Evolutionary conservation across 2,888 invertebrate species (phyloP).

Genomic region (Tanypteryx hageni): DNA sequence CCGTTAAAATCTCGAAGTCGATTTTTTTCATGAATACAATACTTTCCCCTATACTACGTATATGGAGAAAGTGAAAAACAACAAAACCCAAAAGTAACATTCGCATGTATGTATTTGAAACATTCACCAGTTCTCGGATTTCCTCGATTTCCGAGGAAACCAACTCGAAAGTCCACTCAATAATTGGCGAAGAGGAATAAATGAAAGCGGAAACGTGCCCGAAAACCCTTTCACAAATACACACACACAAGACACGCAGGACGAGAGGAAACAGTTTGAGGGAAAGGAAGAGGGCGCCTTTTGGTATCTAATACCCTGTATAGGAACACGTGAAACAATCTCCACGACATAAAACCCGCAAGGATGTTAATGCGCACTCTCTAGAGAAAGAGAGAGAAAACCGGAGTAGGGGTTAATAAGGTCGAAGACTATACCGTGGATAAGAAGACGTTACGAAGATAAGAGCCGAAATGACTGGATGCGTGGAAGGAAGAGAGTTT

Average conservation of each 20-base stretch:
- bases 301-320: conserved; percentile 32
- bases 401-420: not conserved
- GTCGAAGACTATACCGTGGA: conserved; percentile 7
- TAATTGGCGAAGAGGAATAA: not conserved
- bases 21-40: no score
- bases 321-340: conserved; percentile 35
- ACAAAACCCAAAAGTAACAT: not conserved
- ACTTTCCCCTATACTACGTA: no score
- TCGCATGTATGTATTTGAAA: not conserved
- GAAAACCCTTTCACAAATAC: not conserved
- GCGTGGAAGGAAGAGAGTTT: not conserved
- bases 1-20: no score
- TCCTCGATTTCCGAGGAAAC: not conserved
- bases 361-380: conserved; percentile 7
- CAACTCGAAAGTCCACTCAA: not conserved
- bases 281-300: conserved; percentile 5
- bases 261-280: not conserved
- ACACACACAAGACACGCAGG: not conserved
- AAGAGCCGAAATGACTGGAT: not conserved
- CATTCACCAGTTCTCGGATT: not conserved
- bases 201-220: not conserved
- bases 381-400: not conserved
- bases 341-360: conserved; percentile 22
- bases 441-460: not conserved
- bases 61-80: no score